These are phyloP conservation scores for Spisula solida DNA, from an alignment of 2,888 invertebrate genomes.

Conservation along the genomic window DNA sequence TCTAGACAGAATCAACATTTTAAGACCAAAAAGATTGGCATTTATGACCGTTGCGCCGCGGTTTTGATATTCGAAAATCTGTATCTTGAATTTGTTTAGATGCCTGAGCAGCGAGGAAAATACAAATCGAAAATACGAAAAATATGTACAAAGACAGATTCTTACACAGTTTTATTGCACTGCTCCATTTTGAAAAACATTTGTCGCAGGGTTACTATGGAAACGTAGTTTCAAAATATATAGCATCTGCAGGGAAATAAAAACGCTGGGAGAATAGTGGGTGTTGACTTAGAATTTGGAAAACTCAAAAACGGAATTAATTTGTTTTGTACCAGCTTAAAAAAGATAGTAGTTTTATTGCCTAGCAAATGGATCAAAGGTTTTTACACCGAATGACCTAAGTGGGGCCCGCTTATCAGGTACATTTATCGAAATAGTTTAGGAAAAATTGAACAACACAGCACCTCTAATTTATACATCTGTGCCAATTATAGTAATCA, in stretches of 20 bases:
- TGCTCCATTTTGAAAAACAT: conserved; percentile 54
- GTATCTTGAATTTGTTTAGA: conserved; percentile 55
- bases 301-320: conserved; percentile 53
- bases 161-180: conserved; percentile 59
- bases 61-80: conserved; percentile 63
- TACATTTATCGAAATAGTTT: conserved; percentile 35
- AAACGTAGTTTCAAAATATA: conserved; percentile 24
- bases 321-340: conserved; percentile 55
- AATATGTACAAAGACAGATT: conserved; percentile 53
- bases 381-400: conserved; percentile 46
- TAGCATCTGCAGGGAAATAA: conserved; percentile 55
- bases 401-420: conserved; percentile 8
- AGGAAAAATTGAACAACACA: conserved; percentile 40
- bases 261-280: conserved; percentile 31
- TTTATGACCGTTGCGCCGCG: conserved; percentile 63
- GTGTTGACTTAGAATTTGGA: conserved; percentile 32
- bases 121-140: conserved; percentile 36
- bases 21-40: conserved; percentile 68
- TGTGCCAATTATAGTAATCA: conserved; percentile 33
- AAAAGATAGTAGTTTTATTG: conserved; percentile 56
- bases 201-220: conserved; percentile 52
- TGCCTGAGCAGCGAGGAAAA: conserved; percentile 32
- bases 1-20: conserved; percentile 61
- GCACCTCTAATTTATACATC: conserved; percentile 29
- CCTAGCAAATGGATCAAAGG: conserved; percentile 14